These are phyloP conservation scores for Diadema setosum DNA, from an alignment of 35 echinoderm and acorn worm genomes.

Conservation along the genomic window DNA sequence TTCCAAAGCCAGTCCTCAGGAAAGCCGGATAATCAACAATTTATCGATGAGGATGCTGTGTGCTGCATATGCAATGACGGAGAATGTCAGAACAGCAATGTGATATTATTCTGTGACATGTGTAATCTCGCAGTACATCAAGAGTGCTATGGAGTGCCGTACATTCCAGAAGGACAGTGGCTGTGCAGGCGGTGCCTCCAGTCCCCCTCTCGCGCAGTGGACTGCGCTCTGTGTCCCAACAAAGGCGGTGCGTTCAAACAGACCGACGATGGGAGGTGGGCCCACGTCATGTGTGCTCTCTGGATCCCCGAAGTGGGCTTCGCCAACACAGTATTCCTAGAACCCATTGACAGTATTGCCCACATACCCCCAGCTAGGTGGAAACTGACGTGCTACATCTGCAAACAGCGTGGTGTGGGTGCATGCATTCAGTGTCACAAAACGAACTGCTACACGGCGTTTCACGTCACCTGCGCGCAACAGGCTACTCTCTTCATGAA, in stretches of 20 bases:
- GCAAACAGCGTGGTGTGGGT: constrained; percentile 92
- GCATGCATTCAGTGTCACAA: constrained; percentile 99
- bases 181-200: constrained; percentile 93
- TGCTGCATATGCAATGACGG: constrained; percentile 98
- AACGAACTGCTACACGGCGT: constrained; percentile 99
- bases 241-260: constrained; percentile 99
- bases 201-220: constrained; percentile 94
- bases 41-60: constrained; percentile 99
- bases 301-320: constrained; percentile 99
- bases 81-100: constrained; percentile 99
- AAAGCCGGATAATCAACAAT: constrained; percentile 72
- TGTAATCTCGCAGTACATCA: constrained; percentile 99
- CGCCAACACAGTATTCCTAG: constrained; percentile 99
- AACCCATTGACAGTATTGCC: constrained; percentile 95
- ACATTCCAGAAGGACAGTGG: constrained; percentile 99
- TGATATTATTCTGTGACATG: constrained; percentile 99
- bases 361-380: constrained; percentile 95
- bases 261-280: constrained; percentile 96
- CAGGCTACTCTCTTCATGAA: constrained; percentile 98
- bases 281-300: constrained; percentile 95
- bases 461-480: constrained; percentile 95
- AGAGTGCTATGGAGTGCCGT: constrained; percentile 99
- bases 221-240: constrained; percentile 98
- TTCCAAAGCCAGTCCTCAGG: constrained; percentile 96
- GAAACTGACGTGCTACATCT: constrained; percentile 99